phyloP scores from a whole-genome alignment of 1,140 invertebrate genomes.

The Penaeus vannamei region DNA sequence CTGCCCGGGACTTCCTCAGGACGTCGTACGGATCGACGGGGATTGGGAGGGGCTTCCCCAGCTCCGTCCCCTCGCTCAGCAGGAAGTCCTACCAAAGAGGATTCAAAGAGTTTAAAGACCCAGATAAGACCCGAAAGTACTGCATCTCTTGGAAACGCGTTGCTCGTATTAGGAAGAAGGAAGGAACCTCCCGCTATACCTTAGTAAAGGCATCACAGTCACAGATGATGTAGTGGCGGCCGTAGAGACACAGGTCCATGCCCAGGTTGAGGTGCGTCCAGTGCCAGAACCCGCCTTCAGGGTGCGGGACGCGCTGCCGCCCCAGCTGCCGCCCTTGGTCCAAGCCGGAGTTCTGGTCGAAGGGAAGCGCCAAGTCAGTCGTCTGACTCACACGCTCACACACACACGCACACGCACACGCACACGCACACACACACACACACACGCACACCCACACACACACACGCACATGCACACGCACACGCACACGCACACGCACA shows the following conservation, averaged over 20 bases:
- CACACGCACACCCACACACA: too few species aligned
- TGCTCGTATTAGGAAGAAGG: too few species aligned
- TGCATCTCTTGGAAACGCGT: too few species aligned
- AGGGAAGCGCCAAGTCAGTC: background rate
- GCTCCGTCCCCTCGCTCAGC: constrained; percentile 52
- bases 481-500: too few species aligned
- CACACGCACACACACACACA: too few species aligned
- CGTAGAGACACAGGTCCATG: constrained; percentile 45
- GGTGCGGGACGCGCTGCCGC: constrained; percentile 51
- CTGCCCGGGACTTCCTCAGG: constrained; percentile 42
- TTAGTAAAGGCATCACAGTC: constrained; percentile 60
- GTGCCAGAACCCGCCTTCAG: constrained; percentile 56
- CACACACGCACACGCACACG: too few species aligned
- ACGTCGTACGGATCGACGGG: constrained; percentile 46
- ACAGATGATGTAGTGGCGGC: constrained; percentile 43
- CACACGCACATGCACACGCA: too few species aligned
- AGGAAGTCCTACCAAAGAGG: constrained; percentile 39
- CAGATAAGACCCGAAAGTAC: background rate
- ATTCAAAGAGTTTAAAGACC: too few species aligned
- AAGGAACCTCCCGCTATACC: background rate
- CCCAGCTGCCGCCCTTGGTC: constrained; percentile 52
- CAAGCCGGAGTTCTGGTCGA: constrained; percentile 44
- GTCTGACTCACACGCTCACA: too few species aligned
- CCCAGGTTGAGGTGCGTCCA: constrained; percentile 57
- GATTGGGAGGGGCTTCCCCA: constrained; percentile 37